These are phyloP conservation scores for Staurois parvus DNA, from an alignment of 2,797 vertebrate species.

Conservation along the genomic window DNA sequence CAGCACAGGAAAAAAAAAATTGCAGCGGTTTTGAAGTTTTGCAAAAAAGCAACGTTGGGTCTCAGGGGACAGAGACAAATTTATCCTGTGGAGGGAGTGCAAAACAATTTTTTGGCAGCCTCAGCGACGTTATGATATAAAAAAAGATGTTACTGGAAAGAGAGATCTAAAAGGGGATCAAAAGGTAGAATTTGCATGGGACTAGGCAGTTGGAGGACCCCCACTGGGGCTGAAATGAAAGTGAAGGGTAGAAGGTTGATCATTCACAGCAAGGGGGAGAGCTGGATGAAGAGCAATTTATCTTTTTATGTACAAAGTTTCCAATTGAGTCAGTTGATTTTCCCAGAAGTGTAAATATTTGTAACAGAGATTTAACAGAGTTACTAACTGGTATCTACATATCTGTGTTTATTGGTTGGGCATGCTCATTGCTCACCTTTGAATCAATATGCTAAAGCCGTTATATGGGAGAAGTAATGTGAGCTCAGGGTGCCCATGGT, in stretches of 20 bases:
- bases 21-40: constrained; percentile 5
- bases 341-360: no score
- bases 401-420: no score
- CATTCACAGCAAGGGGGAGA: neutral
- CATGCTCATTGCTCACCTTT: no score
- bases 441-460: no score
- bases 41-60: neutral
- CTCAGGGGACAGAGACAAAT: constrained; percentile 23
- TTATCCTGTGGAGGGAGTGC: constrained; percentile 38
- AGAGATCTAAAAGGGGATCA: constrained; percentile 45
- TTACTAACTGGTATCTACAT: no score
- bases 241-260: neutral
- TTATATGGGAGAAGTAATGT: no score
- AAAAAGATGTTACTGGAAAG: neutral
- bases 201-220: neutral
- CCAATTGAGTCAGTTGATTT: constrained; percentile 3
- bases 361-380: no score
- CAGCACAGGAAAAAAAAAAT: constrained; percentile 4
- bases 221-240: constrained; percentile 22
- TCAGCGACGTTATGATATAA: neutral
- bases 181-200: constrained; percentile 29
- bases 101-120: constrained; percentile 37
- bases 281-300: constrained; percentile 4
- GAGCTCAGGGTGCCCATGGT: no score
- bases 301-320: constrained; percentile 28